Conservation (phyloP, 2,113 vertebrate species). For the Platycercus adscitus region DNA sequence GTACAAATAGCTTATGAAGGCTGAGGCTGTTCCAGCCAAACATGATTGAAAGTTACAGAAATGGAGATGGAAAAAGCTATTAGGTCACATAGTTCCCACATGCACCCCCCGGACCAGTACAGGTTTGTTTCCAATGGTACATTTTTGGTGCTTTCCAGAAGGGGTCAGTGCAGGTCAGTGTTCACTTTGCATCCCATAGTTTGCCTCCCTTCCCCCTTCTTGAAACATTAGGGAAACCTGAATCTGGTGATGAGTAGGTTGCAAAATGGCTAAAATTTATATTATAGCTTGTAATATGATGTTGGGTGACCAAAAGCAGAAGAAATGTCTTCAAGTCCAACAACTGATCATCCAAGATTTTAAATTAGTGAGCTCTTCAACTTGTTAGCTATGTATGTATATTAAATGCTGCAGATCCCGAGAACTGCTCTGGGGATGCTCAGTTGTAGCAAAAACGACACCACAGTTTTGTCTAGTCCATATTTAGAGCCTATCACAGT, state of each 20-base stretch:
- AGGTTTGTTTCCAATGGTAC: slow-evolving; percentile 56
- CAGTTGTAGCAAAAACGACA: fast-evolving
- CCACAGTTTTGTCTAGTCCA: background rate
- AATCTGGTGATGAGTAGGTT: background rate
- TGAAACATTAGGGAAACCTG: slow-evolving; percentile 13
- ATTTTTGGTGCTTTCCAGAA: slow-evolving; percentile 70
- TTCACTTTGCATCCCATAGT: slow-evolving; percentile 30
- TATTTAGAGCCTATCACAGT: background rate
- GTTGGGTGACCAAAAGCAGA: background rate
- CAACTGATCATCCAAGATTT: background rate
- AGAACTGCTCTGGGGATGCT: background rate
- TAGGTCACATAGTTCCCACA: slow-evolving; percentile 59
- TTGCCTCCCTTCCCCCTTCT: background rate
- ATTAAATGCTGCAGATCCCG: background rate
- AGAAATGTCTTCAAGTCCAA: background rate
- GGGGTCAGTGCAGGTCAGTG: slow-evolving; percentile 65
- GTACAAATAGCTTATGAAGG: slow-evolving; percentile 26
- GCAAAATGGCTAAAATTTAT: background rate
- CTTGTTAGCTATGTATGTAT: background rate
- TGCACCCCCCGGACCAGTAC: background rate
- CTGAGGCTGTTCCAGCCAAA: slow-evolving; percentile 30
- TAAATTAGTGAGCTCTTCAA: background rate
- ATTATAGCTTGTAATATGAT: background rate
- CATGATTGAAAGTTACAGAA: slow-evolving; percentile 47
- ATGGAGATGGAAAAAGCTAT: slow-evolving; percentile 50